A percentile compares a stretch with the other conserved stretches of the same genome.
These are phyloP conservation scores for Etheostoma spectabile DNA, from an alignment of 2,113 vertebrate species.

Conservation along the genomic window DNA sequence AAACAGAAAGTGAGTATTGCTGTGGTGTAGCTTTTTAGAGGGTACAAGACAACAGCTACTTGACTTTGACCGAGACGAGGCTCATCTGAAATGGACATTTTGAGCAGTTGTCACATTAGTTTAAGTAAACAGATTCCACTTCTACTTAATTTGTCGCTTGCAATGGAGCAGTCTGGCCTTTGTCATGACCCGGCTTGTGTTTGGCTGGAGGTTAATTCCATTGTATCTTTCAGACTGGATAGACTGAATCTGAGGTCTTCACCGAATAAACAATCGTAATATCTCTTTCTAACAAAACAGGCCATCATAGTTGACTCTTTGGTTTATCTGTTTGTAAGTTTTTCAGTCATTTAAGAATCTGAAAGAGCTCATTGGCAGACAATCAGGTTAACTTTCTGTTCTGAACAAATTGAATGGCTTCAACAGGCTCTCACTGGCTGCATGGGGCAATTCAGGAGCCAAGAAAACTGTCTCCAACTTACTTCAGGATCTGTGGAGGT, in stretches of 20 bases:
- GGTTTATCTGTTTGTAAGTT: conserved; percentile 31
- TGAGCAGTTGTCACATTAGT: conserved; percentile 44
- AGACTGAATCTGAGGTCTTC: conserved; percentile 29
- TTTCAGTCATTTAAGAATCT: conserved; percentile 29
- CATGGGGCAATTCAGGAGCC: conserved; percentile 55
- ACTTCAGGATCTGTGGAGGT: conserved; percentile 59
- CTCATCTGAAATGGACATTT: conserved; percentile 43
- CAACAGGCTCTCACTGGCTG: conserved; percentile 47
- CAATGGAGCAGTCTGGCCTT: conserved; percentile 69
- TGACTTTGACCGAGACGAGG: conserved; percentile 50
- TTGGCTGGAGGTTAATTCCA: conserved; percentile 53
- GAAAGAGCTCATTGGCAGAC: conserved; percentile 24
- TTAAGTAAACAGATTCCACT: conserved; percentile 56
- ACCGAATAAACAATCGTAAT: conserved; percentile 43
- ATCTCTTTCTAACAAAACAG: conserved; percentile 43
- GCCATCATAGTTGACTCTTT: background rate
- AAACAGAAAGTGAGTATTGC: conserved; percentile 19
- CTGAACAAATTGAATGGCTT: conserved; percentile 43
- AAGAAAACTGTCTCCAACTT: conserved; percentile 59
- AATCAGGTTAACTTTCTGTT: conserved; percentile 28
- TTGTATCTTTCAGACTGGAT: conserved; percentile 47
- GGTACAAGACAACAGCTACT: conserved; percentile 41
- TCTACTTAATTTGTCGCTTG: conserved; percentile 47
- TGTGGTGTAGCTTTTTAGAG: background rate
- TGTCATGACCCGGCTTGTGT: conserved; percentile 60